Conservation (phyloP, 2,113 vertebrate species). For the Sander lucioperca region DNA sequence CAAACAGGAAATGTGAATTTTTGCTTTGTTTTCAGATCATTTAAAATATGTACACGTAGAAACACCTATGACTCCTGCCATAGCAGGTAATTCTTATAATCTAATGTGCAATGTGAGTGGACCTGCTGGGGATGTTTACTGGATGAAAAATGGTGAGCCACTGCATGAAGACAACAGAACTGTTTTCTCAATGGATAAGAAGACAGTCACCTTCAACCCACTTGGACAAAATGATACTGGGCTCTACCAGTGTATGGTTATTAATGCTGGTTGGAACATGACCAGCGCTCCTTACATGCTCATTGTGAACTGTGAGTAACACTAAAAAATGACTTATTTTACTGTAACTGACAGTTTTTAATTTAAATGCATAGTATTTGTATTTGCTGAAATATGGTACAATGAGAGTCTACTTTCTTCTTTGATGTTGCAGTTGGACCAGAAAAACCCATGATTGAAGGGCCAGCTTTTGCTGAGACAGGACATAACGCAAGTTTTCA, state of each 20-base stretch:
- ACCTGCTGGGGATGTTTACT: constrained; percentile 45
- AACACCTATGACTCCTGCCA: background rate
- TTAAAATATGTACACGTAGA: constrained; percentile 33
- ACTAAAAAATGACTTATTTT: background rate
- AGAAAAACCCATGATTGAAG: constrained; percentile 33
- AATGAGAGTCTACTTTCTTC: background rate
- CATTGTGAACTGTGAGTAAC: constrained; percentile 79
- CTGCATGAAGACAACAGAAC: constrained; percentile 46
- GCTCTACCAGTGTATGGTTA: constrained; percentile 61
- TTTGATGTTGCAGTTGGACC: constrained; percentile 61
- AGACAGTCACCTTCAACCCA: constrained; percentile 55
- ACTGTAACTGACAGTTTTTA: background rate
- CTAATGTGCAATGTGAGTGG: constrained; percentile 66
- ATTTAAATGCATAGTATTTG: background rate
- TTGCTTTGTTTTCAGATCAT: constrained; percentile 52
- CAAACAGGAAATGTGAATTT: background rate
- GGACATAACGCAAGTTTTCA: constrained; percentile 36
- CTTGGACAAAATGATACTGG: constrained; percentile 52
- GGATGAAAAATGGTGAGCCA: constrained; percentile 49
- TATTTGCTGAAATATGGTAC: background rate
- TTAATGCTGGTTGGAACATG: constrained; percentile 48
- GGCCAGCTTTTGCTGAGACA: constrained; percentile 50
- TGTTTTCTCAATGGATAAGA: constrained; percentile 34
- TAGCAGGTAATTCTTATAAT: constrained; percentile 25
- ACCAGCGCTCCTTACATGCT: constrained; percentile 62